Conservation (phyloP, 2,797 vertebrate genomes). For the Ataeniobius toweri region DNA sequence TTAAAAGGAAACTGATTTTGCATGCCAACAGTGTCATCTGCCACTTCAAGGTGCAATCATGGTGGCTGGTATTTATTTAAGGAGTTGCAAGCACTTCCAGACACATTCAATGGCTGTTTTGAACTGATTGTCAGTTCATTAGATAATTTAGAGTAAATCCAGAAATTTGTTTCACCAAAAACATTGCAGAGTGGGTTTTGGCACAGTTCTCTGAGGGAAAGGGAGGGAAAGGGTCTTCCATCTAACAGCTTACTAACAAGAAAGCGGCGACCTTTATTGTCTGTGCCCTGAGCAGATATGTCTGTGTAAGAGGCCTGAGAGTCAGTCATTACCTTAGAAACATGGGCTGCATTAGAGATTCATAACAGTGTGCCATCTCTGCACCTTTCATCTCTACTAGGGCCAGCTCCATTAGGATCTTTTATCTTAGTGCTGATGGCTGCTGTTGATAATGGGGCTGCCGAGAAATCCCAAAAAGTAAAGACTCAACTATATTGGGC, state of each 20-base stretch:
- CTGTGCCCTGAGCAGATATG: constrained; percentile 62
- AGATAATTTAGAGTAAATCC: constrained; percentile 43
- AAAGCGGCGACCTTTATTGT: constrained; percentile 64
- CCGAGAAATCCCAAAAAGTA: constrained; percentile 82
- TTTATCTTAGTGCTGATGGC: constrained; percentile 83
- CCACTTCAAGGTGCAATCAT: constrained; percentile 26
- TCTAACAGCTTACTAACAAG: constrained; percentile 66
- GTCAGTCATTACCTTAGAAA: constrained; percentile 77
- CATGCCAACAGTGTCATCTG: constrained; percentile 21
- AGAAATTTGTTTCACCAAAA: constrained; percentile 28
- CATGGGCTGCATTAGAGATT: constrained; percentile 78
- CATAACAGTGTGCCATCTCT: constrained; percentile 77
- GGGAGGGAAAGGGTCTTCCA: constrained; percentile 56
- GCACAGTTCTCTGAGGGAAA: constrained; percentile 49
- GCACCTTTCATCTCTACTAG: constrained; percentile 81
- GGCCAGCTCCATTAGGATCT: constrained; percentile 81
- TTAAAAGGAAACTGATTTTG: constrained; percentile 30
- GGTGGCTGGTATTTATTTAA: constrained; percentile 23
- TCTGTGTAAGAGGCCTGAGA: constrained; percentile 70
- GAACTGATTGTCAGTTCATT: constrained; percentile 37
- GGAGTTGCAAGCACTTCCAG: constrained; percentile 16
- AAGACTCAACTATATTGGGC: constrained; percentile 73
- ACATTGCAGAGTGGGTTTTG: constrained; percentile 31
- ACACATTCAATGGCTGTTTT: constrained; percentile 50
- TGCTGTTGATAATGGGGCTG: constrained; percentile 81